Percentiles rank a stretch among this genome's conserved stretches.
Conservation (phyloP, 2,113 vertebrate species). For the Neogobius melanostomus region DNA sequence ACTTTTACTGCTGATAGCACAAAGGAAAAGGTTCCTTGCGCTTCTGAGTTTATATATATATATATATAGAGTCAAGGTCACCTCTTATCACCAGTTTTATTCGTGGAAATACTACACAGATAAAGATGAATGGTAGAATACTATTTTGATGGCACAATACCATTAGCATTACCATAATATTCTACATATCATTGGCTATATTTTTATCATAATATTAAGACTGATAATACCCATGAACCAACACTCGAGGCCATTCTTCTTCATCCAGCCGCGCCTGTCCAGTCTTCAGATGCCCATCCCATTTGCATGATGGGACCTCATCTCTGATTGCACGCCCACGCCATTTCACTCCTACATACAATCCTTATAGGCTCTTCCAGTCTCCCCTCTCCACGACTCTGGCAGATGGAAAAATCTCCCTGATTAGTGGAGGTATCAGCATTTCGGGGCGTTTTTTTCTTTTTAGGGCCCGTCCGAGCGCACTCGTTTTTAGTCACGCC, state of each 20-base stretch:
- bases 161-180: background rate
- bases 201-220: slow-evolving; percentile 5
- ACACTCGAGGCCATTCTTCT: slow-evolving; percentile 29
- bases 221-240: background rate
- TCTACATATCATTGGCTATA: background rate
- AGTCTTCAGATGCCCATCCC: slow-evolving; percentile 36
- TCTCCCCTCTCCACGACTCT: slow-evolving; percentile 46
- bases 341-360: slow-evolving; percentile 9
- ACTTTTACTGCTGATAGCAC: too few relatives aligned
- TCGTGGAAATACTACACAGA: background rate
- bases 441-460: slow-evolving; percentile 60
- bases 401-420: slow-evolving; percentile 73
- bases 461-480: slow-evolving; percentile 52
- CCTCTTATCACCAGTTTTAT: too few relatives aligned
- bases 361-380: slow-evolving; percentile 22
- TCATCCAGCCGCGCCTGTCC: slow-evolving; percentile 41
- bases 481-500: slow-evolving; percentile 82
- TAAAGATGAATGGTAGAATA: background rate
- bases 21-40: too few relatives aligned
- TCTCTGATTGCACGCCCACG: slow-evolving; percentile 37
- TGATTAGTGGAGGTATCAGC: slow-evolving; percentile 80
- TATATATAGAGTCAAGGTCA: too few relatives aligned
- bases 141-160: background rate
- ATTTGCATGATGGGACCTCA: slow-evolving; percentile 54
- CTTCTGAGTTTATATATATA: too few relatives aligned